phyloP scores from a whole-genome alignment of 2,113 vertebrate genomes.

The Cyprinodon tularosa region DNA sequence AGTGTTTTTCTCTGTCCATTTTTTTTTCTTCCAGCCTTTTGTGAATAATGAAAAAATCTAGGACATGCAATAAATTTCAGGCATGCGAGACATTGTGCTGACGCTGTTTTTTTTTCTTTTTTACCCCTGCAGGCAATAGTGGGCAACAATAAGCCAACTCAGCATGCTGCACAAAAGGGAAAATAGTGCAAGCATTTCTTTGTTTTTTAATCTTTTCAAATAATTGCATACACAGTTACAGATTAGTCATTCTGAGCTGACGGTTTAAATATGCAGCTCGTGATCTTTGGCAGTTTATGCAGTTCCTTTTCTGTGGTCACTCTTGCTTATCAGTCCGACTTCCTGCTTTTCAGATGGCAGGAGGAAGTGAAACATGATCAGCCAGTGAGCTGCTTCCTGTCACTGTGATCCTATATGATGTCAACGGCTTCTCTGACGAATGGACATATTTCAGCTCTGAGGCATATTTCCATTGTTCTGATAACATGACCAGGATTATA shows the following conservation, averaged over 20 bases:
- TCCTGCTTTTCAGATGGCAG: conserved; percentile 58
- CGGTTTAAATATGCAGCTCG: conserved; percentile 7
- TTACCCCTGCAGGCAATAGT: conserved; percentile 20
- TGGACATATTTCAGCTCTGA: neutral
- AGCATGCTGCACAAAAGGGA: conserved; percentile 5
- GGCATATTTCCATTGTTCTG: neutral
- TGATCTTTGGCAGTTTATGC: conserved; percentile 2
- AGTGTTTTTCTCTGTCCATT: conserved; percentile 25
- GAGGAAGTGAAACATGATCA: conserved; percentile 51
- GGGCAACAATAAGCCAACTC: conserved; percentile 55
- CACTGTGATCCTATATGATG: conserved; percentile 29
- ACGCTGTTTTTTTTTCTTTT: conserved; percentile 12
- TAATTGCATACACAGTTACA: conserved; percentile 1
- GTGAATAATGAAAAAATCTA: conserved; percentile 51
- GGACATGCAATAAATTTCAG: conserved; percentile 35
- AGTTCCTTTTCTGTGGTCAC: conserved; percentile 33
- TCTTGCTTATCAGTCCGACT: conserved; percentile 51
- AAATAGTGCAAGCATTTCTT: conserved; percentile 37
- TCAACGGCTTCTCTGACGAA: conserved; percentile 27
- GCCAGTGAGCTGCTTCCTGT: conserved; percentile 61
- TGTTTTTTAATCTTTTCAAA: conserved; percentile 40
- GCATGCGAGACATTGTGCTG: conserved; percentile 26
- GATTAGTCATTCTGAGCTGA: conserved; percentile 3
- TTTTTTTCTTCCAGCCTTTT: conserved; percentile 36
- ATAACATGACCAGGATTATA: neutral